Conservation (phyloP, 53 echinoderm and acorn worm genomes). For the Zoroaster sp. region DNA sequence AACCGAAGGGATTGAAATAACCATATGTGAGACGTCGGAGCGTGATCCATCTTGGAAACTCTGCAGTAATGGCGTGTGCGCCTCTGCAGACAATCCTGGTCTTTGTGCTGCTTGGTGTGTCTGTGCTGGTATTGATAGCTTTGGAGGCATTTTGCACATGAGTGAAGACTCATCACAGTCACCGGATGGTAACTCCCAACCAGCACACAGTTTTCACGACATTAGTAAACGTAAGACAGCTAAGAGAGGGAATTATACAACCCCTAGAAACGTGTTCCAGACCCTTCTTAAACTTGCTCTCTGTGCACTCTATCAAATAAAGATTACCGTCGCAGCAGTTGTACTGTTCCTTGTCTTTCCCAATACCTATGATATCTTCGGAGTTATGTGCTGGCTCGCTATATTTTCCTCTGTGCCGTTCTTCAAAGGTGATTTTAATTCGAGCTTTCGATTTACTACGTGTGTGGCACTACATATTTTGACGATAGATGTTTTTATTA, state of each 20-base stretch:
- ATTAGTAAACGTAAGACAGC: too few species aligned
- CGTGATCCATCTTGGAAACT: conserved; percentile 24
- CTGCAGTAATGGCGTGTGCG: not conserved
- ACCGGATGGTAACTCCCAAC: too few species aligned
- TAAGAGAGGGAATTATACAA: too few species aligned
- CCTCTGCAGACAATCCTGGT: conserved; percentile 32
- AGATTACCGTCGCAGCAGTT: too few species aligned
- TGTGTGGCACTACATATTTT: conserved; percentile 1
- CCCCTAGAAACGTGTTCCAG: not conserved
- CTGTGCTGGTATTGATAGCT: conserved; percentile 8
- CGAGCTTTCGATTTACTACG: conserved; percentile 35
- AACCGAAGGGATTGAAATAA: conserved; percentile 57
- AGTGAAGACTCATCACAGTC: too few species aligned
- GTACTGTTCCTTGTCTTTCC: too few species aligned
- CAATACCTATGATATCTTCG: conserved; percentile 1
- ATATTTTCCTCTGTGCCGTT: conserved; percentile 15
- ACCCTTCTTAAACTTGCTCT: not conserved
- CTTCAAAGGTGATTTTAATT: conserved; percentile 15
- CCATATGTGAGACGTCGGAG: conserved; percentile 53
- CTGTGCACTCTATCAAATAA: not conserved
- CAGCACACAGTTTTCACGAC: too few species aligned
- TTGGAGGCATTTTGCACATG: conserved; percentile 28
- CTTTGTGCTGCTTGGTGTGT: conserved; percentile 49
- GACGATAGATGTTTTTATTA: not conserved
- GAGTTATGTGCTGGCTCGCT: conserved; percentile 30